Conservation (phyloP, 1,140 invertebrate species). For the Solen grandis region DNA sequence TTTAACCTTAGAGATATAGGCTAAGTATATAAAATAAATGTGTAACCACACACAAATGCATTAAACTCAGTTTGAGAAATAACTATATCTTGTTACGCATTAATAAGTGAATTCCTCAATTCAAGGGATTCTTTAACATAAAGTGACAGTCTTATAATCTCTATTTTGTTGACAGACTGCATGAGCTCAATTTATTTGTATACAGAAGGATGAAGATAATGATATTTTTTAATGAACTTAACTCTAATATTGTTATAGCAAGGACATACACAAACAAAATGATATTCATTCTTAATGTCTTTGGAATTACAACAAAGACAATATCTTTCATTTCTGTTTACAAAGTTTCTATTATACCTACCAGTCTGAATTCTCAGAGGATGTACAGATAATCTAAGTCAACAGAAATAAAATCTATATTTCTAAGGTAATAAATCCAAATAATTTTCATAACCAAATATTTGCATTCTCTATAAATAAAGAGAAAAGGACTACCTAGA, state of each 20-base stretch:
- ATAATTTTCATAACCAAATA: slow-evolving; percentile 14
- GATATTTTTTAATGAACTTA: neutral
- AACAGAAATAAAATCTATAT: neutral
- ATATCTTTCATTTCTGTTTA: slow-evolving; percentile 14
- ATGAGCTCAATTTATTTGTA: slow-evolving; percentile 3
- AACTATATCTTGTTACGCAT: no score
- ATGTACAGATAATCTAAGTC: slow-evolving; percentile 13
- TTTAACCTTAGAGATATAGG: no score
- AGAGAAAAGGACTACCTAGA: slow-evolving; percentile 17
- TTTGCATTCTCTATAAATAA: slow-evolving; percentile 14
- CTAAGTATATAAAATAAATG: no score
- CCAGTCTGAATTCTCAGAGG: slow-evolving; percentile 18
- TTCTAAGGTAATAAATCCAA: slow-evolving; percentile 1
- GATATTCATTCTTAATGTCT: slow-evolving; percentile 14
- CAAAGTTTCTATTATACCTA: neutral
- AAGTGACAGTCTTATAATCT: slow-evolving; percentile 7
- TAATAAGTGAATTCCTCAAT: neutral
- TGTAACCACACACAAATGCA: no score
- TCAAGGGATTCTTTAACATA: neutral
- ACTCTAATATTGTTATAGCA: neutral
- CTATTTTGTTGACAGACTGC: neutral
- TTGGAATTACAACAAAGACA: slow-evolving; percentile 5
- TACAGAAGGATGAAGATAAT: slow-evolving; percentile 15
- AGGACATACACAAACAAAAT: slow-evolving; percentile 14
- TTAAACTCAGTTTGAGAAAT: no score